phyloP scores from a whole-genome alignment of 2,797 vertebrate genomes.

The Fistularia tabacaria region DNA sequence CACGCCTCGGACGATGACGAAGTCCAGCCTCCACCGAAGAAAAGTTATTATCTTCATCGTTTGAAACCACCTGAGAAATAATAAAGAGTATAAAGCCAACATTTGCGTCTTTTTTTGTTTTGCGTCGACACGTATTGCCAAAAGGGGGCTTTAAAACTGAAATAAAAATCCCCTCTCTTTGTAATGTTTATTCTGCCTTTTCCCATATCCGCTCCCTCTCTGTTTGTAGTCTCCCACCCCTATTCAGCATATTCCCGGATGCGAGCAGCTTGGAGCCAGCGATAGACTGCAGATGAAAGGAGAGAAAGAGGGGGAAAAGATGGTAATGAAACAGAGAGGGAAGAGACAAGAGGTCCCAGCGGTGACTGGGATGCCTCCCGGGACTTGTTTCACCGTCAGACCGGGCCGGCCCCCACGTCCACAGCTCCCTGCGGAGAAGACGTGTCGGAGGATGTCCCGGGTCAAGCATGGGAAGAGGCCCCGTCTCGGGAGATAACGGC shows the following conservation, averaged over 20 bases:
- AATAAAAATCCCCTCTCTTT: constrained; percentile 61
- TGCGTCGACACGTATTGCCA: constrained; percentile 11
- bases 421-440: constrained; percentile 58
- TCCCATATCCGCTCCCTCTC: constrained; percentile 67
- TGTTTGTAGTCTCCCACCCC: constrained; percentile 55
- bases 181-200: constrained; percentile 69
- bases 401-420: constrained; percentile 58
- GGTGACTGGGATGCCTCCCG: constrained; percentile 41
- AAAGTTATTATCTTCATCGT: constrained; percentile 29
- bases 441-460: constrained; percentile 65
- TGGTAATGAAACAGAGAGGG: constrained; percentile 64
- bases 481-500: constrained; percentile 57
- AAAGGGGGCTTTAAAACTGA: constrained; percentile 32
- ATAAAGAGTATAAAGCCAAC: constrained; percentile 17
- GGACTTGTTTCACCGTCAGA: constrained; percentile 67
- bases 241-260: constrained; percentile 65
- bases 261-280: constrained; percentile 57
- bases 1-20: constrained; percentile 8
- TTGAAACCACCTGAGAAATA: constrained; percentile 36
- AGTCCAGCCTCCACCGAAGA: constrained; percentile 31
- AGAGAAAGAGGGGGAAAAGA: constrained; percentile 53
- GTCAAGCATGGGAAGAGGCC: constrained; percentile 67
- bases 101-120: constrained; percentile 14
- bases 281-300: constrained; percentile 68
- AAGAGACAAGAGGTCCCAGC: constrained; percentile 65